Base-by-base conservation (phyloP, 2,113 vertebrate species). In the Pogona vitticeps region DNA sequence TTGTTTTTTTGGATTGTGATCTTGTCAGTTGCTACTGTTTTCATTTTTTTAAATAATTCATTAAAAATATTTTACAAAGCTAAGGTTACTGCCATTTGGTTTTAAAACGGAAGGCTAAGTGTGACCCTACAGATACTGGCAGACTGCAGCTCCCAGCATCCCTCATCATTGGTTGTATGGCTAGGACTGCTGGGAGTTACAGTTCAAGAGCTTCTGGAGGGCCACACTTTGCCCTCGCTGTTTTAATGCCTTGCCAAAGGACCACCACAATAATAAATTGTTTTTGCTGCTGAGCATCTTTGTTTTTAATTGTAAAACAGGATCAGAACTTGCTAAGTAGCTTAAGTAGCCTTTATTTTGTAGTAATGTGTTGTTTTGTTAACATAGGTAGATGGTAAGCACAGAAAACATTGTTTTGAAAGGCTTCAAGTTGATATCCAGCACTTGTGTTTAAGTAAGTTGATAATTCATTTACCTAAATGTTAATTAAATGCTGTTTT, bases 381-480 rank as follows among this genome's bases (percentile, higher is more conserved):
- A 88, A 12, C 84, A 46, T 93, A 99, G 98, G 98, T 99, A 80
- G 99, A 99, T 88, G 98, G 98, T 79, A 99, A 99, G 94, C 98
- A 99, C 91, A 97, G 95, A 92, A 97, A 95, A 61, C 92, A 82
- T 84, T 95, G 96, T 38, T 98, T 99, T 94, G 96, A 99, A 91
- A 97, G 99, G 89, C 97, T 99, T 94, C 98, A 98, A 86, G 97
- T 99, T 80, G 99, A 99, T 94, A 99, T 99, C 91, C 98, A 99
- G 9, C 98, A 99, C 85, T 96, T 99, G 92, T 98, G 97, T 94
- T 92, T 99, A 93, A 96, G 98, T 98, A 95, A 97, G 98, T 97
- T 86, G 10, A 12, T 90, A 83, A 23, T 83, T 72, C 20, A 33
- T 40, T 86, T 88, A 23, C 0, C 0, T 83, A 86, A 88, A 65